phyloP scores from a whole-genome alignment of 2,113 vertebrate species.

The Blennius ocellaris region DNA sequence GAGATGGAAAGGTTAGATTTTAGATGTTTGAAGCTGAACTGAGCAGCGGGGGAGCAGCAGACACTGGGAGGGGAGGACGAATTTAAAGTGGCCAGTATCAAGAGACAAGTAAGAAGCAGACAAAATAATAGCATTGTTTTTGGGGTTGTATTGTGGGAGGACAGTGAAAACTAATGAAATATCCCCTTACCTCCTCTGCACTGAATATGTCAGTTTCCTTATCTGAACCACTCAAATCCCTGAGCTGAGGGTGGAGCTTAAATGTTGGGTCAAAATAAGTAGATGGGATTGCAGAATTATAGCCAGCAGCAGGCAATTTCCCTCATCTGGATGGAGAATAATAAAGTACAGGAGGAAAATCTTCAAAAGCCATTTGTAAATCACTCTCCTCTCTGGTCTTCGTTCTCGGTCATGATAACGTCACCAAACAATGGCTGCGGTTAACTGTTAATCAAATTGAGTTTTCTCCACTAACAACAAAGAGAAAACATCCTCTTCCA shows the following conservation, averaged over 20 bases:
- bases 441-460: constrained; percentile 68
- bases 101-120: constrained; percentile 17
- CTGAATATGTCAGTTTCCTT: constrained; percentile 49
- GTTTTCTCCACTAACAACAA: constrained; percentile 56
- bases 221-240: constrained; percentile 49
- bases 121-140: constrained; percentile 27
- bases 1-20: constrained; percentile 74
- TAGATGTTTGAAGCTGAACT: constrained; percentile 65
- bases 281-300: constrained; percentile 42
- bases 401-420: constrained; percentile 64
- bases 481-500: constrained; percentile 19
- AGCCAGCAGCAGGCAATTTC: constrained; percentile 57
- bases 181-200: constrained; percentile 35
- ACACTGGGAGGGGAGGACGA: constrained; percentile 16
- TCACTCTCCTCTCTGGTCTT: constrained; percentile 37
- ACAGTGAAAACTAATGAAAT: constrained; percentile 50
- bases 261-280: constrained; percentile 14
- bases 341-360: constrained; percentile 37
- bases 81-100: constrained; percentile 48
- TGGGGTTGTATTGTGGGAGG: constrained; percentile 12
- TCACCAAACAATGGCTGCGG: constrained; percentile 56
- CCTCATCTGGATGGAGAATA: constrained; percentile 51
- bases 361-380: constrained; percentile 60
- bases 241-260: constrained; percentile 46
- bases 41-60: constrained; percentile 35